Evolutionary conservation across 2,888 invertebrate species (phyloP).

Genomic region (Rhagophthalmus giganteus): DNA sequence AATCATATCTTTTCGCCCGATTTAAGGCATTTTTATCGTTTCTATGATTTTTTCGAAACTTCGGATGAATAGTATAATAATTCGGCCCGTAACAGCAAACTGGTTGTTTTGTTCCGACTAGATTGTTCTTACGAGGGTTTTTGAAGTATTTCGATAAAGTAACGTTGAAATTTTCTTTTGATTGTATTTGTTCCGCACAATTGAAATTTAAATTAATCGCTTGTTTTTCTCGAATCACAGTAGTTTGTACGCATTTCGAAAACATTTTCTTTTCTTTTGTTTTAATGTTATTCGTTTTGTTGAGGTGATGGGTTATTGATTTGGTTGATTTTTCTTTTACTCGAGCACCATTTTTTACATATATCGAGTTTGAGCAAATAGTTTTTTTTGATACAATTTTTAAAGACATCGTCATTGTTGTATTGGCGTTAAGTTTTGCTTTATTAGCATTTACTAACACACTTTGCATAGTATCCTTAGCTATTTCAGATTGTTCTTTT

Average conservation of each 20-base stretch:
- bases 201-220: conserved; percentile 8
- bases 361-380: neutral
- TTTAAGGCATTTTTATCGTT: no score
- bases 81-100: no score
- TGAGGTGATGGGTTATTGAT: no score
- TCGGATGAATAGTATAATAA: no score
- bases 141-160: neutral
- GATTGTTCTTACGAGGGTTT: neutral
- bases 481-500: neutral
- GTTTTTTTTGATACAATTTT: conserved; percentile 11
- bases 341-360: neutral
- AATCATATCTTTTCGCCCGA: neutral
- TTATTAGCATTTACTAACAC: neutral
- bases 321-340: neutral
- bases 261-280: conserved; percentile 7
- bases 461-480: conserved; percentile 4
- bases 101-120: no score
- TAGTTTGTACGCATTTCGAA: conserved; percentile 23
- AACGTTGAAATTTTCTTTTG: neutral
- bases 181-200: neutral
- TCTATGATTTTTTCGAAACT: no score
- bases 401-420: conserved; percentile 13
- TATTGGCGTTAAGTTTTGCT: conserved; percentile 5
- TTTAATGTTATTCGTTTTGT: neutral
- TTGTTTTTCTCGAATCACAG: conserved; percentile 11